Conservation (phyloP, 2,888 invertebrate genomes). For the Bibio marci region DNA sequence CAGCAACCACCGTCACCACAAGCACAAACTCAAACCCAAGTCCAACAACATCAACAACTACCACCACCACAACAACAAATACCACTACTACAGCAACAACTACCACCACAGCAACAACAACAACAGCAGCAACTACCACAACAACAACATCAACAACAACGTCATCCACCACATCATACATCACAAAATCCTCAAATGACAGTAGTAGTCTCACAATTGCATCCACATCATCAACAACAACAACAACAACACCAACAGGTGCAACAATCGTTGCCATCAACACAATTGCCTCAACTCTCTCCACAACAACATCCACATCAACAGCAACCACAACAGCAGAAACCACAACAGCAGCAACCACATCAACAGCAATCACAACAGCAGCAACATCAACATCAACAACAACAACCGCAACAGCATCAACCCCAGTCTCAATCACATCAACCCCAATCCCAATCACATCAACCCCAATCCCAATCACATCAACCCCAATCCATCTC, state of each 20-base stretch:
- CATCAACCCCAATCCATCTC: too few species aligned
- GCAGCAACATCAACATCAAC: constrained; percentile 2
- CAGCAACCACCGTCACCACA: not conserved
- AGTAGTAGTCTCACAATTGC: not conserved
- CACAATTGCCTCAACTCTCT: constrained; percentile 1
- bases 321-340: constrained; percentile 2
- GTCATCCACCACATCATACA: constrained; percentile 21
- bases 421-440: too few species aligned
- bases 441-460: too few species aligned
- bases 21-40: not conserved
- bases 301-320: constrained; percentile 2
- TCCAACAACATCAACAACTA: constrained; percentile 7
- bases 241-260: not conserved
- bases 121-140: too few species aligned
- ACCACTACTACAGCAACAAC: not conserved
- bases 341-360: constrained; percentile 11
- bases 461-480: too few species aligned
- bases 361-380: too few species aligned
- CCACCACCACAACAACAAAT: constrained; percentile 9
- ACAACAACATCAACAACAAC: constrained; percentile 11
- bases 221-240: not conserved
- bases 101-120: constrained; percentile 3
- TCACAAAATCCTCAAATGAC: constrained; percentile 22
- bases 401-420: not conserved
- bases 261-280: not conserved